Percentiles rank a stretch among this genome's conserved stretches.
Evolutionary conservation across 2,888 invertebrate genomes (phyloP).

Genomic region (Strigamia transsilvanica): DNA sequence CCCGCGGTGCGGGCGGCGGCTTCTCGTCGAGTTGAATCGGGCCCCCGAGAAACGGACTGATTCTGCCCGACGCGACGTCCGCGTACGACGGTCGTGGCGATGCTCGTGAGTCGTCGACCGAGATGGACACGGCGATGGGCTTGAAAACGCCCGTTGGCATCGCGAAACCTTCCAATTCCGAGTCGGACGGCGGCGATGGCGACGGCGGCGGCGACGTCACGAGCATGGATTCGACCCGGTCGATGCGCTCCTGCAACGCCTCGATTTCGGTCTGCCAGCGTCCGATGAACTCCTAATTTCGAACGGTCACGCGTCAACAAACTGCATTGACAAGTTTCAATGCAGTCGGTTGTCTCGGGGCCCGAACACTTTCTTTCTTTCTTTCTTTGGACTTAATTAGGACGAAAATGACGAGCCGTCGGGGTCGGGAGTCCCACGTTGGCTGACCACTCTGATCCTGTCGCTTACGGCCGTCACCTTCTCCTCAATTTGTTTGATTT

Average conservation of each 20-base stretch:
- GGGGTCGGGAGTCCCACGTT: conserved; percentile 78
- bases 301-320: conserved; percentile 55
- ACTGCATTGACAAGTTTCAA: conserved; percentile 53
- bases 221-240: conserved; percentile 56
- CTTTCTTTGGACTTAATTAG: background rate
- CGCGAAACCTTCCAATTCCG: background rate
- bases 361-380: background rate
- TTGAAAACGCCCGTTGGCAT: background rate
- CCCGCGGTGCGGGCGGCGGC: background rate
- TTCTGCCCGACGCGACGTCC: conserved; percentile 75
- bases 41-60: conserved; percentile 61
- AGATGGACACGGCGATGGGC: background rate
- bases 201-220: background rate
- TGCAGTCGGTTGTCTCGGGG: conserved; percentile 49
- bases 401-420: conserved; percentile 76
- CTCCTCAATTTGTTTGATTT: conserved; percentile 83
- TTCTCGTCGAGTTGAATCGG: conserved; percentile 4
- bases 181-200: background rate
- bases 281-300: conserved; percentile 58
- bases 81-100: conserved; percentile 68
- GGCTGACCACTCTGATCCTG: conserved; percentile 84
- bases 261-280: conserved; percentile 57
- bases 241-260: conserved; percentile 57
- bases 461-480: conserved; percentile 87
- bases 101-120: background rate